phyloP scores from a whole-genome alignment of 2,113 vertebrate species.

The Dendrocopos noguchii region DNA sequence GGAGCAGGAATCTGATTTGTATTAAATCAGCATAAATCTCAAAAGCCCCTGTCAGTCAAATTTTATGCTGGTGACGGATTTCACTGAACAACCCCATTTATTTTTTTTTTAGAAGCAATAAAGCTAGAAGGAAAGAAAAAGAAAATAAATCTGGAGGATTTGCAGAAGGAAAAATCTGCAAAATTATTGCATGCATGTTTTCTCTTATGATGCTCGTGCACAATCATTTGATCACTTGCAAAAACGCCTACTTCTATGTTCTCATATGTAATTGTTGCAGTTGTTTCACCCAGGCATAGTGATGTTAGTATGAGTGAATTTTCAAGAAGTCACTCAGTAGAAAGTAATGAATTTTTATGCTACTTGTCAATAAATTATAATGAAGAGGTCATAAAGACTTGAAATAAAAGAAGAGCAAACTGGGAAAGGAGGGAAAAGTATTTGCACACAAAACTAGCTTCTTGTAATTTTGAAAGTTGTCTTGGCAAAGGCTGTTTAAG shows the following conservation, averaged over 20 bases:
- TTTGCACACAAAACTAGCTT: neutral
- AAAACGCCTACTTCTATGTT: neutral
- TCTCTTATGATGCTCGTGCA: neutral
- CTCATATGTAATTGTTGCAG: neutral
- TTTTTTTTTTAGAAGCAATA: neutral
- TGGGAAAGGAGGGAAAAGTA: neutral
- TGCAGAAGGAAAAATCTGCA: neutral
- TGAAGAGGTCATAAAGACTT: neutral
- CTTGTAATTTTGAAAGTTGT: neutral
- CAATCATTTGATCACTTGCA: neutral
- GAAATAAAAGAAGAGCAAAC: neutral
- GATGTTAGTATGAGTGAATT: neutral
- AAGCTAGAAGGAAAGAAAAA: neutral
- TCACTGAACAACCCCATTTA: neutral
- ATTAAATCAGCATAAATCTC: slow-evolving; percentile 34
- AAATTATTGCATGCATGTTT: neutral
- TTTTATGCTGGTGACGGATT: slow-evolving; percentile 30
- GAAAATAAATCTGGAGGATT: neutral
- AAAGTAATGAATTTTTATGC: neutral
- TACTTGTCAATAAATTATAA: neutral
- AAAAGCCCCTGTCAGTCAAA: neutral
- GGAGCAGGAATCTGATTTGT: slow-evolving; percentile 5
- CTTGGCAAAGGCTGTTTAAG: neutral
- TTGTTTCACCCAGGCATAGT: neutral
- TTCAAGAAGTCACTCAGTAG: neutral